Conservation (phyloP, 2,888 invertebrate genomes). For the Rhogogaster chlorosoma region DNA sequence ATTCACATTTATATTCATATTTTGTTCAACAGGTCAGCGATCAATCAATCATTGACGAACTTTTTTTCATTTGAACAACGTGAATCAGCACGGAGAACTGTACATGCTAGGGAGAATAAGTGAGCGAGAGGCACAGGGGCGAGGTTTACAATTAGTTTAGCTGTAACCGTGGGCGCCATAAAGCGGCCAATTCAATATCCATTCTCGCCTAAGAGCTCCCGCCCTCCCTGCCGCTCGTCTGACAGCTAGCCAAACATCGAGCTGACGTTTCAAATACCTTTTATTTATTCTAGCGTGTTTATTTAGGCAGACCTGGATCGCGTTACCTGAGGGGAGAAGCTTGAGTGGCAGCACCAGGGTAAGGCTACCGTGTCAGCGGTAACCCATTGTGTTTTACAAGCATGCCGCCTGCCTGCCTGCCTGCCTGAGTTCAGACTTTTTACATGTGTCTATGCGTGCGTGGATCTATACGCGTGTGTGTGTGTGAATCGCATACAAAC, state of each 20-base stretch:
- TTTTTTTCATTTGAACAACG: not conserved
- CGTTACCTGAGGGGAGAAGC: slow-evolving; percentile 70
- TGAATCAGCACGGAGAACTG: not conserved
- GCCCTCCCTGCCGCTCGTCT: slow-evolving; percentile 61
- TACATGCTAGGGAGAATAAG: not conserved
- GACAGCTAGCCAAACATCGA: slow-evolving; percentile 75
- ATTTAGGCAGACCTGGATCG: slow-evolving; percentile 75
- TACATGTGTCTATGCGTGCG: not conserved
- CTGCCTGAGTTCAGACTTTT: not conserved
- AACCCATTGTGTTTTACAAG: slow-evolving; percentile 60
- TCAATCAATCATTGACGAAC: not conserved
- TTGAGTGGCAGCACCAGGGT: slow-evolving; percentile 66
- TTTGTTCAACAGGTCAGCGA: too few relatives aligned
- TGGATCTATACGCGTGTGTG: not conserved
- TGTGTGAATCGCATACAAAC: not conserved
- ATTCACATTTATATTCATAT: too few relatives aligned
- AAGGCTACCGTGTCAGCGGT: slow-evolving; percentile 67
- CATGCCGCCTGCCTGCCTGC: slow-evolving; percentile 25
- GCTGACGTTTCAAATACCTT: slow-evolving; percentile 74
- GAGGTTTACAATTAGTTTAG: slow-evolving; percentile 4
- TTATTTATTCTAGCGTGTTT: slow-evolving; percentile 76
- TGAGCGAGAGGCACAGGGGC: not conserved
- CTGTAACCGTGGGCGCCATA: slow-evolving; percentile 57
- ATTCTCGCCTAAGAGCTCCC: slow-evolving; percentile 57
- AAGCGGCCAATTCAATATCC: slow-evolving; percentile 72